Percentiles rank a stretch among this genome's conserved stretches.
phyloP scores from a whole-genome alignment of 1,140 invertebrate species.

The Drosophila albomicans region DNA sequence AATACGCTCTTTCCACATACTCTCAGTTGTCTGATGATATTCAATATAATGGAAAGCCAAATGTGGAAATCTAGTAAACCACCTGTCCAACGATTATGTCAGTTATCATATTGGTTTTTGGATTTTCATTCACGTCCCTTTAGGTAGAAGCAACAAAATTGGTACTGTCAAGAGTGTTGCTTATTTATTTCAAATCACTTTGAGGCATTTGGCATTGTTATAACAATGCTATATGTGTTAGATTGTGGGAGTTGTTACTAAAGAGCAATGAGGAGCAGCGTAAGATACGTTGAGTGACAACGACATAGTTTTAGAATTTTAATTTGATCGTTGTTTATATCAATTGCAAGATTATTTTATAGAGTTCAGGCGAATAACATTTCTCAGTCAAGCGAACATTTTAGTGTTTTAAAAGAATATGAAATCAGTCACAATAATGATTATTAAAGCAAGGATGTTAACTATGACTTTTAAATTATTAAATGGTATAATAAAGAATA shows the following conservation, averaged over 20 bases:
- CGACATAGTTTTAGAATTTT: not conserved
- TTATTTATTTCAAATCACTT: conserved; percentile 44
- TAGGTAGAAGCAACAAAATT: conserved; percentile 50
- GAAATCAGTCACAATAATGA: too few relatives aligned
- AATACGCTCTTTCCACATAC: not conserved
- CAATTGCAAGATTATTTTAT: too few relatives aligned
- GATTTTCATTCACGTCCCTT: conserved; percentile 33
- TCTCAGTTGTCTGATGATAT: conserved; percentile 3
- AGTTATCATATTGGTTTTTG: conserved; percentile 63
- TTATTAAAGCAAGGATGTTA: too few relatives aligned
- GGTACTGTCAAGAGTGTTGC: conserved; percentile 66
- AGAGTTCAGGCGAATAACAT: too few relatives aligned
- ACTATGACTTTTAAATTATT: too few relatives aligned
- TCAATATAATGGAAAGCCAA: conserved; percentile 2
- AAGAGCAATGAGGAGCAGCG: conserved; percentile 34
- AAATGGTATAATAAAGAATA: too few relatives aligned
- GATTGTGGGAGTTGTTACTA: conserved; percentile 39
- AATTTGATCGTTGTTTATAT: too few relatives aligned
- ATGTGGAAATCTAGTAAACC: conserved; percentile 20
- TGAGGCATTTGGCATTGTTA: conserved; percentile 37
- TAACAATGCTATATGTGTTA: conserved; percentile 25
- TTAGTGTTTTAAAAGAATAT: too few relatives aligned
- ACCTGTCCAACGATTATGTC: conserved; percentile 56
- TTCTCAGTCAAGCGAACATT: too few relatives aligned
- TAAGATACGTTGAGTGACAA: conserved; percentile 29